Conservation (phyloP, 2,113 vertebrate genomes). For the Caracal caracal region DNA sequence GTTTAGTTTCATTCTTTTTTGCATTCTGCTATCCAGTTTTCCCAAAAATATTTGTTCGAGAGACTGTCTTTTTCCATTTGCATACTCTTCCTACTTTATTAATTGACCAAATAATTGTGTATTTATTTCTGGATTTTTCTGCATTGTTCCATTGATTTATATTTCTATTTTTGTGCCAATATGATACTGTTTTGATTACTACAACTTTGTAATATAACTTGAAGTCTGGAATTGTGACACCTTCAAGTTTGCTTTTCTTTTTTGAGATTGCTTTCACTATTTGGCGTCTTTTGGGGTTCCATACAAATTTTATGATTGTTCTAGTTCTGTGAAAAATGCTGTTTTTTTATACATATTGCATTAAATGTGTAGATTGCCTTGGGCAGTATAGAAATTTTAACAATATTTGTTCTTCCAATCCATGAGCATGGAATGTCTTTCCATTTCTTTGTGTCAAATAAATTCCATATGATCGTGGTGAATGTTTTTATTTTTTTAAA, state of each 20-base stretch:
- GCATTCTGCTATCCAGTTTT: not conserved
- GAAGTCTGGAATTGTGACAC: not conserved
- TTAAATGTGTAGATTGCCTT: not conserved
- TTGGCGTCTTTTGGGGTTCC: not conserved
- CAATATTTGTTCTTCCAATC: not conserved
- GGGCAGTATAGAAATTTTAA: not conserved
- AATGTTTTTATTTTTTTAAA: not conserved
- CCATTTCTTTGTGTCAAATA: not conserved
- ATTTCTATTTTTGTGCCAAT: not conserved
- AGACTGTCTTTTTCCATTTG: not conserved
- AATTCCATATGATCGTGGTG: not conserved
- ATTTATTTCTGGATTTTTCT: not conserved
- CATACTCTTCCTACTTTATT: not conserved
- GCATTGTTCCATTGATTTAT: not conserved
- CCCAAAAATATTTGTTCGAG: not conserved
- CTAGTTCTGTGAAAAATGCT: not conserved
- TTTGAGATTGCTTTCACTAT: not conserved
- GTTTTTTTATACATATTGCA: not conserved
- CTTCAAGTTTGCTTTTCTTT: not conserved
- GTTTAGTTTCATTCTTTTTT: not conserved
- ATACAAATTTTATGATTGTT: not conserved
- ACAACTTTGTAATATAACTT: not conserved
- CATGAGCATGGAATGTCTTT: not conserved
- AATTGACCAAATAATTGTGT: not conserved
- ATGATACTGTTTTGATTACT: not conserved